Percentiles rank a stretch among this genome's conserved stretches.
These are phyloP conservation scores for Natrix natrix DNA, from an alignment of 2,797 vertebrate genomes.

Conservation along the genomic window DNA sequence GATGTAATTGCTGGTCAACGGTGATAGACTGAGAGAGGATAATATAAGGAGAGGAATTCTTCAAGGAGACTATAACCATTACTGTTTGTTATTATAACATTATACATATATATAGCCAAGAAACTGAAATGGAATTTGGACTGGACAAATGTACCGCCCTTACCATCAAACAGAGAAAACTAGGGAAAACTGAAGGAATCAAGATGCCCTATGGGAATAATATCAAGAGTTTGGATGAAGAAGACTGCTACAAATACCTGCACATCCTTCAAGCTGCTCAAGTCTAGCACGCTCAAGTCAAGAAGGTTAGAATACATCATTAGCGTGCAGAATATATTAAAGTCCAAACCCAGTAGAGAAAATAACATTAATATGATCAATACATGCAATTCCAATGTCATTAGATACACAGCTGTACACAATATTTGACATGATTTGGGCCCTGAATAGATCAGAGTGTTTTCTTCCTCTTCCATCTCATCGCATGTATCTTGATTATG, in stretches of 20 bases:
- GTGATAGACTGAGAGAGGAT: background rate
- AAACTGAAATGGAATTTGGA: background rate
- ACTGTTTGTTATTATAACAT: background rate
- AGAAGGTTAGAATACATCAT: background rate
- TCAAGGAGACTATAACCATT: background rate
- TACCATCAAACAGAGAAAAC: background rate
- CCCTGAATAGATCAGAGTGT: background rate
- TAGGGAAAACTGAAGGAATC: background rate
- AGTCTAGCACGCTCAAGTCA: background rate
- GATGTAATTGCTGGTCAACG: background rate
- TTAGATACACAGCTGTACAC: background rate
- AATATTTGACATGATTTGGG: background rate
- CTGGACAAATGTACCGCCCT: background rate
- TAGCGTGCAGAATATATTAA: background rate
- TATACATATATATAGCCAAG: background rate
- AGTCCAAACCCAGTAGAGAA: background rate
- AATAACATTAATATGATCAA: background rate
- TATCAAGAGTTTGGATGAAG: background rate
- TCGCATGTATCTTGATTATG: background rate
- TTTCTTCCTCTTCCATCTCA: background rate
- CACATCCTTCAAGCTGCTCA: background rate
- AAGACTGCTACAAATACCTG: background rate
- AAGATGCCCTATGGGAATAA: background rate
- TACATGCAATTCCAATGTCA: background rate
- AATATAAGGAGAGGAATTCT: background rate